Evolutionary conservation across 1,140 invertebrate species (phyloP), one percentile per base, ranked within the genome.

Genomic region (Drosophila suzukii): DNA sequence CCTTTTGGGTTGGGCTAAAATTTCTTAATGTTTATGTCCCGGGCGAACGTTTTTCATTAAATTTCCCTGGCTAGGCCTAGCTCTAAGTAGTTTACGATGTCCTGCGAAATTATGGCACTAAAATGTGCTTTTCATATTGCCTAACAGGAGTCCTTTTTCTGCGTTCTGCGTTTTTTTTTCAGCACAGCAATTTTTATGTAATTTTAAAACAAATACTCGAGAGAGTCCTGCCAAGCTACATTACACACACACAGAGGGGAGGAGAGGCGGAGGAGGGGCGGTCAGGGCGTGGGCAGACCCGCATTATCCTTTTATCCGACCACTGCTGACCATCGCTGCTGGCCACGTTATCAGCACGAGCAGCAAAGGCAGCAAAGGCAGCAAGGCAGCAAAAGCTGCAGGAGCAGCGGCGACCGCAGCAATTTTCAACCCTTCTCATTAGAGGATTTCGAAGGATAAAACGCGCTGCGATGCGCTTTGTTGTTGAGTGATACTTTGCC

Each of bases 391-490:
- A 63, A 34, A 46, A 61, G 57, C 74, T 55, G 67, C 71, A 70
- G 41, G 51, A 54, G 75, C 59, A 79, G 75, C 83, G 72, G 72
- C 76, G 76, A 89, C 85, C 84, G 75, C 84, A 88, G 77, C 73
- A 81, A 78, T 81, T 81, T 81, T 85, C 80, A 91, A 91, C 90
- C 90, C 90, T 91, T 90, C 90, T 91, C 90, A 91, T 91, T 91
- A 91, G 75, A 91, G 90, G 90, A 91, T 91, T 91, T 84, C 70
- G 74, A 90, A 88, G 84, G 84, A 89, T 84, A 84, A 84, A 89
- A 74, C 84, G 73, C 84, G 81, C 76, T 43, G 78, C 81, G 79
- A 44, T 60, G 41, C 61, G 70, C 84, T 89, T 68, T 89, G 81
- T 75, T 84, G 80, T 81, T 84, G 84, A 83, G 80, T 89, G 84